These are phyloP conservation scores for Clarias fuscus DNA, from an alignment of 2,797 vertebrate genomes.

Conservation along the genomic window DNA sequence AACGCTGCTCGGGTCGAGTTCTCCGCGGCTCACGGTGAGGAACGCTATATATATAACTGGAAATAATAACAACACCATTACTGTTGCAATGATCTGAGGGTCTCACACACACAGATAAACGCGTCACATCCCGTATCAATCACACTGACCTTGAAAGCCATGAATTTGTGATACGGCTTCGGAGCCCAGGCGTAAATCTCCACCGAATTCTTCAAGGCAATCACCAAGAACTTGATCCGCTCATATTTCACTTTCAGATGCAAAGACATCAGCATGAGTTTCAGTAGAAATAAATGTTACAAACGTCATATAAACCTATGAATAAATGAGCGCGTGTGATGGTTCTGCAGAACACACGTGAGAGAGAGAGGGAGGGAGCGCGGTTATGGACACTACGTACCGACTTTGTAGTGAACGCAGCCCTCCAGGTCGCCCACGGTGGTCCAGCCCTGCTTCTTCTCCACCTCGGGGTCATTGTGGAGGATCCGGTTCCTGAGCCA, in stretches of 20 bases:
- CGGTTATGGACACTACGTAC: slow-evolving; percentile 70
- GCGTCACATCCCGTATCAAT: not conserved
- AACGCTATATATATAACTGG: not conserved
- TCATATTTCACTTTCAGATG: slow-evolving; percentile 90
- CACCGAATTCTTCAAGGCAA: slow-evolving; percentile 96
- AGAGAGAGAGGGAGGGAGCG: not conserved
- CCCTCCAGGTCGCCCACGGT: slow-evolving; percentile 96
- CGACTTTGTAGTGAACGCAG: slow-evolving; percentile 98
- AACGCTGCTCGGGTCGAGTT: not conserved
- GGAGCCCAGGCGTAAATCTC: slow-evolving; percentile 99
- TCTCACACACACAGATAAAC: not conserved
- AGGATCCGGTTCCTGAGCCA: slow-evolving; percentile 97
- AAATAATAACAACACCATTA: slow-evolving; percentile 9
- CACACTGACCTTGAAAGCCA: slow-evolving; percentile 94
- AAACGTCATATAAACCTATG: too few relatives aligned
- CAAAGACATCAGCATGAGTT: slow-evolving; percentile 1
- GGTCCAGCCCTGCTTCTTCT: slow-evolving; percentile 99
- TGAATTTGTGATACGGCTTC: slow-evolving; percentile 99
- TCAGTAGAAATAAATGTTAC: not conserved
- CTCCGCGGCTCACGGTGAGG: too few relatives aligned
- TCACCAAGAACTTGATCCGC: slow-evolving; percentile 98
- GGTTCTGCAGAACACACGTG: not conserved
- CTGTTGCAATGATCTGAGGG: slow-evolving; percentile 3
- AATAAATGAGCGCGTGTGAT: not conserved
- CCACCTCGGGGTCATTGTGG: slow-evolving; percentile 97